Percentiles rank a stretch among this genome's conserved stretches.
phyloP scores from a whole-genome alignment of 2,888 invertebrate species.

The Ernsta delagoae region DNA sequence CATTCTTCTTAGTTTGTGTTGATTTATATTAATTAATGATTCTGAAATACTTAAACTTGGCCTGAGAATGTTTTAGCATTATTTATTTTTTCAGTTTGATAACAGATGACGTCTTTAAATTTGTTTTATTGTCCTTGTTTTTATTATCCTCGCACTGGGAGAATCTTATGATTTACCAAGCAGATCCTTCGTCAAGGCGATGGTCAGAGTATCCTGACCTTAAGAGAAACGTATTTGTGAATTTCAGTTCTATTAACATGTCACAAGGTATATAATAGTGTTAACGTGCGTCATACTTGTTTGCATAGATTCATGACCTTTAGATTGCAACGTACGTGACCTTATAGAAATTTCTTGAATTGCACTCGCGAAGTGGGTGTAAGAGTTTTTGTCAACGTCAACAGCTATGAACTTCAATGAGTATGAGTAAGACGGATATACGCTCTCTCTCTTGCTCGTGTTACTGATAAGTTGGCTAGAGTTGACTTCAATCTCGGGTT shows the following conservation, averaged over 20 bases:
- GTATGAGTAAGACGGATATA: slow-evolving; percentile 10
- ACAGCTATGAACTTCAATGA: slow-evolving; percentile 4
- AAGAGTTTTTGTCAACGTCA: slow-evolving; percentile 24
- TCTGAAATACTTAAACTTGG: background rate
- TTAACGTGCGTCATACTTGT: background rate
- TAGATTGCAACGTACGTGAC: slow-evolving; percentile 29
- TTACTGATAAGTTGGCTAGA: background rate
- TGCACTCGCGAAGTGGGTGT: slow-evolving; percentile 9
- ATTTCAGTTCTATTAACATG: background rate
- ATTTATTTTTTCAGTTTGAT: background rate
- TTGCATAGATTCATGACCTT: slow-evolving; percentile 30
- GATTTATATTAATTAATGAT: background rate
- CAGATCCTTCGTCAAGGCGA: slow-evolving; percentile 24
- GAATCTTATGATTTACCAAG: slow-evolving; percentile 11
- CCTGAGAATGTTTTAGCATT: too few species aligned
- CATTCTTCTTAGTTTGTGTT: background rate
- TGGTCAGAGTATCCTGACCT: slow-evolving; percentile 18
- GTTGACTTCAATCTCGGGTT: too few species aligned
- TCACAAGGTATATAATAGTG: slow-evolving; percentile 1
- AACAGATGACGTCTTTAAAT: background rate
- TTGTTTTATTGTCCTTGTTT: too few species aligned
- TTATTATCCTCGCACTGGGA: background rate
- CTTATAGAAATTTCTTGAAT: slow-evolving; percentile 31
- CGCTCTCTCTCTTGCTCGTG: background rate
- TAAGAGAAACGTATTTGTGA: background rate